Percentiles rank a stretch among this genome's conserved stretches.
Conservation (phyloP, 2,113 vertebrate genomes). For the Cottus gobio region DNA sequence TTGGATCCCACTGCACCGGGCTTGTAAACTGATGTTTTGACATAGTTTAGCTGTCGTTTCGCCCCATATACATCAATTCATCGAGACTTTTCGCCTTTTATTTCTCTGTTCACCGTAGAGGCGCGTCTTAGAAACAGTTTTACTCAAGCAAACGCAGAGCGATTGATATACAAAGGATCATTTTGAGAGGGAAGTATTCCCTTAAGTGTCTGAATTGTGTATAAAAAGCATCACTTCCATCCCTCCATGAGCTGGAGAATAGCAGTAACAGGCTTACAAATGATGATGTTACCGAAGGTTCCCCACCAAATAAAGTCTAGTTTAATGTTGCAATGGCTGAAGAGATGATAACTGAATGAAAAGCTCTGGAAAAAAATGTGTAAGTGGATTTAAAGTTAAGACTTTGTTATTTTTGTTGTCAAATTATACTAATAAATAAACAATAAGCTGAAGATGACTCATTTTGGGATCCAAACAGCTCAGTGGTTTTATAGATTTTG, state of each 20-base stretch:
- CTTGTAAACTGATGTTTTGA: neutral
- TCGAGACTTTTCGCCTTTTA: neutral
- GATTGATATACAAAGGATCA: neutral
- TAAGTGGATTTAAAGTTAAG: neutral
- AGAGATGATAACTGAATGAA: neutral
- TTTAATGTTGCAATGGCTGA: neutral
- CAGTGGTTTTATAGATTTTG: neutral
- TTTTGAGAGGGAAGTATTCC: neutral
- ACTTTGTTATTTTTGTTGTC: neutral
- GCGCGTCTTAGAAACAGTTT: neutral
- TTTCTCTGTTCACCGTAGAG: neutral
- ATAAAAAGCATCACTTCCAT: neutral
- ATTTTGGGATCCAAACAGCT: neutral
- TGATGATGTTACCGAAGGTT: neutral
- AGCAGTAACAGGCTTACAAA: neutral
- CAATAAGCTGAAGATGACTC: neutral
- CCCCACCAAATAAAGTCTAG: neutral
- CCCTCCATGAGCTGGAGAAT: neutral
- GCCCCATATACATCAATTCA: neutral
- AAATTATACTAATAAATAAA: neutral
- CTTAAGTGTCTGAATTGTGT: conserved; percentile 1
- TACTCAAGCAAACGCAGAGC: neutral
- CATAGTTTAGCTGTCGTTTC: neutral
- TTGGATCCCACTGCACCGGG: neutral
- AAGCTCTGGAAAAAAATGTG: neutral